Conservation (phyloP, 2,113 vertebrate species). For the Columba livia region DNA sequence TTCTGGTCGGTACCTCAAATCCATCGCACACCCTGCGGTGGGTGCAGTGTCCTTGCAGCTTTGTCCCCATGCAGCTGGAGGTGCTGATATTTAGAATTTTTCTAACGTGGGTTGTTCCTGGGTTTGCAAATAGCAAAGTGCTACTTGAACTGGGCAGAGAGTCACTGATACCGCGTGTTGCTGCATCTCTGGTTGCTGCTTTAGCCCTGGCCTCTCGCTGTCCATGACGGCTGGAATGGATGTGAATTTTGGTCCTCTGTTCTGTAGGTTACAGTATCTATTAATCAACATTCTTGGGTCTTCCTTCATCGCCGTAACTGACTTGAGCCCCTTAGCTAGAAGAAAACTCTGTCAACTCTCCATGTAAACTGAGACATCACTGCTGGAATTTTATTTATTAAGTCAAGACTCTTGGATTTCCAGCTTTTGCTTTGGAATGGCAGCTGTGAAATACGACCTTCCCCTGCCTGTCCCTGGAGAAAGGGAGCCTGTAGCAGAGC, state of each 20-base stretch:
- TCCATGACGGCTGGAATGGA: neutral
- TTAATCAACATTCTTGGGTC: constrained; percentile 51
- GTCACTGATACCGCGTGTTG: rapidly evolving
- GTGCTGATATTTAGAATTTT: neutral
- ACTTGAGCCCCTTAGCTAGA: neutral
- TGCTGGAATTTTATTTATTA: constrained; percentile 57
- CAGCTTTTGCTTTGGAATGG: constrained; percentile 44
- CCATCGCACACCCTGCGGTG: rapidly evolving
- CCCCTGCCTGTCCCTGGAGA: constrained; percentile 37
- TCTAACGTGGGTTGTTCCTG: neutral
- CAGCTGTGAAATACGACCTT: constrained; percentile 67
- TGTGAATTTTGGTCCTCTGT: neutral
- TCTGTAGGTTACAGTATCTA: neutral
- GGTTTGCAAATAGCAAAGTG: neutral
- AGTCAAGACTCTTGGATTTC: constrained; percentile 58
- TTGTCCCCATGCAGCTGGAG: neutral
- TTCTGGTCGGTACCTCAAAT: neutral
- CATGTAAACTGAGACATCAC: constrained; percentile 51
- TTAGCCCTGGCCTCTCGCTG: neutral
- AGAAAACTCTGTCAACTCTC: constrained; percentile 57
- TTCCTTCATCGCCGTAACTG: constrained; percentile 33
- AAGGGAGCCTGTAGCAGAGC: constrained; percentile 34
- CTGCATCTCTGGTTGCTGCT: neutral
- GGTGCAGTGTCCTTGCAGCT: neutral
- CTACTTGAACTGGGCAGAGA: neutral